Conservation (phyloP, 2,113 vertebrate genomes). For the Rhegmatorhina hoffmannsi region DNA sequence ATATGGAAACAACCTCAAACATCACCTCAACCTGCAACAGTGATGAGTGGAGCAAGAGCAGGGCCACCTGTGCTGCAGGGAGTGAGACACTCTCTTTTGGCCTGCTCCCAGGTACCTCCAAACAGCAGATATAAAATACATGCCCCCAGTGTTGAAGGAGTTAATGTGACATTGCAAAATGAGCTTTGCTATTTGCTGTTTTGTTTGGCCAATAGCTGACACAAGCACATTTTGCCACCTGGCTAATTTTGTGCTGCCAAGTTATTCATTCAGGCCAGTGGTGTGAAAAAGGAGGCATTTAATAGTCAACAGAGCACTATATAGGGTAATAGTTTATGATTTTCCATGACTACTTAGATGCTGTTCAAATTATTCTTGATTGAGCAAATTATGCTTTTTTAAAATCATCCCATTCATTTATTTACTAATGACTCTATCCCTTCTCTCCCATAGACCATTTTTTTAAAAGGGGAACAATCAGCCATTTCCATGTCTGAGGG, state of each 20-base stretch:
- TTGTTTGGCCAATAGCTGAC: constrained; percentile 75
- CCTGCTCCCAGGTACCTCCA: background rate
- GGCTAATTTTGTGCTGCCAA: constrained; percentile 76
- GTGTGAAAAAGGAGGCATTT: constrained; percentile 79
- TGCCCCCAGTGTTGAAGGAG: constrained; percentile 36
- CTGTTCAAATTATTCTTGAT: constrained; percentile 65
- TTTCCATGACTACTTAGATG: constrained; percentile 70
- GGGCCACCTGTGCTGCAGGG: background rate
- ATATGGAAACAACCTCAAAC: background rate
- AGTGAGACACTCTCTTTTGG: background rate
- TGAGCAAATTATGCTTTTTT: constrained; percentile 61
- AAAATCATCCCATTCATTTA: constrained; percentile 55
- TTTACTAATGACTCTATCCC: constrained; percentile 38
- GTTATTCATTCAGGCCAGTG: constrained; percentile 77
- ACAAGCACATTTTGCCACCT: constrained; percentile 76
- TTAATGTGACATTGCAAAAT: constrained; percentile 71
- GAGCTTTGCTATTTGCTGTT: constrained; percentile 70
- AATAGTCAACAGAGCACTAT: constrained; percentile 75
- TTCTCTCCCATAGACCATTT: background rate
- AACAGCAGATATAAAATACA: background rate
- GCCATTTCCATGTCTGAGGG: background rate
- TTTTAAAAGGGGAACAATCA: background rate
- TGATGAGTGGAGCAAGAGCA: background rate
- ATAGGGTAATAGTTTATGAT: constrained; percentile 78
- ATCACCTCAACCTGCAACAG: background rate